Conservation (phyloP, 2,113 vertebrate species). For the Potamarius usumacintae region DNA sequence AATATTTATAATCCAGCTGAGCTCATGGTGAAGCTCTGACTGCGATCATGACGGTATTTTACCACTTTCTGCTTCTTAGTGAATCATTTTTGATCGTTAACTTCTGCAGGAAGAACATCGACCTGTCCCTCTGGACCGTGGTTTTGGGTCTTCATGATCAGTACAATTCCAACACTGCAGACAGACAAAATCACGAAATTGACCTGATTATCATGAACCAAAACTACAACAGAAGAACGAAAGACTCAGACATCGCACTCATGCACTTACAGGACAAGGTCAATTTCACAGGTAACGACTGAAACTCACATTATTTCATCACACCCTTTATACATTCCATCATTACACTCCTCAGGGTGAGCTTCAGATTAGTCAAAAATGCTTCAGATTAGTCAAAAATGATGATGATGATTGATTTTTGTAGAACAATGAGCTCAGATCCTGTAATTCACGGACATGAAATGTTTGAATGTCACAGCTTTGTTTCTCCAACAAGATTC, state of each 20-base stretch:
- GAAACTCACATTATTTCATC: neutral
- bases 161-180: conserved; percentile 57
- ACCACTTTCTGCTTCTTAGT: neutral
- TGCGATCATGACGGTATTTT: neutral
- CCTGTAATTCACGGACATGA: too few relatives aligned
- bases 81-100: neutral
- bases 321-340: neutral
- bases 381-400: too few relatives aligned
- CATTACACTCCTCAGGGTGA: too few relatives aligned
- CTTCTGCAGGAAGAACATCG: conserved; percentile 78
- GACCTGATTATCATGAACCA: conserved; percentile 81
- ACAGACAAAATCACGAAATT: conserved; percentile 64
- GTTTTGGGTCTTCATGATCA: conserved; percentile 77
- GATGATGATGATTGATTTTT: too few relatives aligned
- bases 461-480: too few relatives aligned
- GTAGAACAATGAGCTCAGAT: too few relatives aligned
- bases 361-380: too few relatives aligned
- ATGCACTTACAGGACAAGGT: conserved; percentile 81
- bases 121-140: conserved; percentile 76
- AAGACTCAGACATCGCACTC: conserved; percentile 84
- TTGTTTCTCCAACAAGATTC: too few relatives aligned
- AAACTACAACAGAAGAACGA: conserved; percentile 78
- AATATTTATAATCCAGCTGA: neutral
- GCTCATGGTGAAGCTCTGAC: neutral
- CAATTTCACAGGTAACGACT: conserved; percentile 77